Percentiles rank a stretch among this genome's conserved stretches.
Evolutionary conservation across 2,113 vertebrate genomes (phyloP).

Genomic region (Microcebus murinus): DNA sequence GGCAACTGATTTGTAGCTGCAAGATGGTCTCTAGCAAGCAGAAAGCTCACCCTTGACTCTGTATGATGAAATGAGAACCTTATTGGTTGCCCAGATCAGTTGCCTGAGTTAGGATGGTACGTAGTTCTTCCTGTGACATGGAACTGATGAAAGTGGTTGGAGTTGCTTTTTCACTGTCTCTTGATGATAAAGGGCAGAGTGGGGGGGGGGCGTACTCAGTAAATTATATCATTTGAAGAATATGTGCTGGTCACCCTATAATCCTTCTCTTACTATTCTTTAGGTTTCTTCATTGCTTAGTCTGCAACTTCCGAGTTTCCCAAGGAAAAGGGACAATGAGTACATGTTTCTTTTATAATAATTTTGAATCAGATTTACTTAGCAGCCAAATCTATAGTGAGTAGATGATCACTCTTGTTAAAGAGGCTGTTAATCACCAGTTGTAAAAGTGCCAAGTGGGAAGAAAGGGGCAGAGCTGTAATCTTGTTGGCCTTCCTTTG

Average conservation of each 20-base stretch:
- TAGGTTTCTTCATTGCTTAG: not conserved
- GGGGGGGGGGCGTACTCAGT: not conserved
- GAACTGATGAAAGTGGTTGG: not conserved
- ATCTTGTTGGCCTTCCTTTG: conserved; percentile 34
- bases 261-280: not conserved
- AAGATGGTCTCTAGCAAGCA: not conserved
- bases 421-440: conserved; percentile 65
- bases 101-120: not conserved
- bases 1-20: not conserved
- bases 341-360: conserved; percentile 55
- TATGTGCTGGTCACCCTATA: not conserved
- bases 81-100: not conserved
- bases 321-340: conserved; percentile 50
- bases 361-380: conserved; percentile 45
- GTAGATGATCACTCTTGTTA: conserved; percentile 38
- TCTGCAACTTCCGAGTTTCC: conserved; percentile 28
- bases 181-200: not conserved
- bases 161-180: conserved; percentile 24
- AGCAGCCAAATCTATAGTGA: conserved; percentile 28
- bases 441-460: conserved; percentile 35
- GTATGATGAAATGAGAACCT: not conserved
- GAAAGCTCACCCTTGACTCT: not conserved
- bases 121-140: not conserved
- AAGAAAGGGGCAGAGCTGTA: not conserved
- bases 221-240: conserved; percentile 42